Evolutionary conservation across 2,797 vertebrate species (phyloP).

Genomic region (Aeoliscus strigatus): DNA sequence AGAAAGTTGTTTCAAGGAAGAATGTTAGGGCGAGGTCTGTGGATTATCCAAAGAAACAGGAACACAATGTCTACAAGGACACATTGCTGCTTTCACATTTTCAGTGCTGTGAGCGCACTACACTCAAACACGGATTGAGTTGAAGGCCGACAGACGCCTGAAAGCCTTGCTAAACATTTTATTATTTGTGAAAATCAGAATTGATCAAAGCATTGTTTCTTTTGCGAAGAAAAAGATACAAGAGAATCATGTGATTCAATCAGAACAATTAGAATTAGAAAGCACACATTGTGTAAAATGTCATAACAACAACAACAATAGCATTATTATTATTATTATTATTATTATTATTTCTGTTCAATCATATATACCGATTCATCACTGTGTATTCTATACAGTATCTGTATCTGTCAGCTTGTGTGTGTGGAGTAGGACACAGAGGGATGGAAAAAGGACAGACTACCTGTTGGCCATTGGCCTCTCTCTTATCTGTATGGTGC

Average conservation of each 20-base stretch:
- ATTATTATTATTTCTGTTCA: no score
- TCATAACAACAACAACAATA: no score
- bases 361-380: no score
- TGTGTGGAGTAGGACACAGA: not conserved
- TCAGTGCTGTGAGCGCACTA: not conserved
- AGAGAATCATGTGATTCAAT: no score
- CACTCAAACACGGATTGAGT: not conserved
- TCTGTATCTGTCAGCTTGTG: not conserved
- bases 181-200: no score
- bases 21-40: not conserved
- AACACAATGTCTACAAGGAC: not conserved
- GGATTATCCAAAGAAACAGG: not conserved
- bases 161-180: no score
- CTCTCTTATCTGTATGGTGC: constrained; percentile 96
- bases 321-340: no score
- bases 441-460: not conserved
- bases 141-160: not conserved
- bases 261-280: no score
- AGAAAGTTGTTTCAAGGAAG: constrained; percentile 7
- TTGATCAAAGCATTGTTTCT: no score
- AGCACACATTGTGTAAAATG: no score
- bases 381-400: not conserved
- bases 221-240: no score
- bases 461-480: constrained; percentile 93
- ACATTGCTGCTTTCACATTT: not conserved